Percentiles rank a stretch among this genome's conserved stretches.
These are phyloP conservation scores for Adineta ricciae DNA, from an alignment of 2,888 invertebrate genomes.

Conservation along the genomic window DNA sequence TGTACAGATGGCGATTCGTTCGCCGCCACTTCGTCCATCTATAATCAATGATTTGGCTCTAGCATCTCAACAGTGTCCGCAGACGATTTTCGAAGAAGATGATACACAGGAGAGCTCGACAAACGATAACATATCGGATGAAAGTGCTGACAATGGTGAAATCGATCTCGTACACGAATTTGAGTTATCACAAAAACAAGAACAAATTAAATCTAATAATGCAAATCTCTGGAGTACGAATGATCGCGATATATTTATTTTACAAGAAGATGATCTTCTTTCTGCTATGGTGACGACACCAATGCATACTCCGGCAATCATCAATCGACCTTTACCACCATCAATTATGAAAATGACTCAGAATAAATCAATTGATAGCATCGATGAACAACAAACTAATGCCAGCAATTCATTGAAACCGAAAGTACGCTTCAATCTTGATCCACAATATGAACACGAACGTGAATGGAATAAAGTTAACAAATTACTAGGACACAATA, in stretches of 20 bases:
- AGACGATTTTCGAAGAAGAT: slow-evolving; percentile 11
- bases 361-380: not conserved
- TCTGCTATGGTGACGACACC: not conserved
- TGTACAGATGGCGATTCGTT: not conserved
- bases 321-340: not conserved
- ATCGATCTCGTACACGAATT: slow-evolving; percentile 21
- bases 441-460: slow-evolving; percentile 32
- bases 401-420: not conserved
- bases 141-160: slow-evolving; percentile 22
- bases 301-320: not conserved
- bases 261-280: slow-evolving; percentile 10
- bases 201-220: not conserved
- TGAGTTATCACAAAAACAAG: not conserved
- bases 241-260: not conserved
- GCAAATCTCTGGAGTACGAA: not conserved
- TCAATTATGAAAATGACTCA: slow-evolving; percentile 1
- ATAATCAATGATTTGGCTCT: not conserved
- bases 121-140: not conserved
- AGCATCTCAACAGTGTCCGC: not conserved
- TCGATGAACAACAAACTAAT: not conserved
- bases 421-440: slow-evolving; percentile 30
- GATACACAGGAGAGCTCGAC: not conserved
- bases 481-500: slow-evolving; percentile 27
- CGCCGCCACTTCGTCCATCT: not conserved
- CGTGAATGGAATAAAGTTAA: slow-evolving; percentile 34